Conservation (phyloP, 2,113 vertebrate species). For the Erinaceus europaeus region DNA sequence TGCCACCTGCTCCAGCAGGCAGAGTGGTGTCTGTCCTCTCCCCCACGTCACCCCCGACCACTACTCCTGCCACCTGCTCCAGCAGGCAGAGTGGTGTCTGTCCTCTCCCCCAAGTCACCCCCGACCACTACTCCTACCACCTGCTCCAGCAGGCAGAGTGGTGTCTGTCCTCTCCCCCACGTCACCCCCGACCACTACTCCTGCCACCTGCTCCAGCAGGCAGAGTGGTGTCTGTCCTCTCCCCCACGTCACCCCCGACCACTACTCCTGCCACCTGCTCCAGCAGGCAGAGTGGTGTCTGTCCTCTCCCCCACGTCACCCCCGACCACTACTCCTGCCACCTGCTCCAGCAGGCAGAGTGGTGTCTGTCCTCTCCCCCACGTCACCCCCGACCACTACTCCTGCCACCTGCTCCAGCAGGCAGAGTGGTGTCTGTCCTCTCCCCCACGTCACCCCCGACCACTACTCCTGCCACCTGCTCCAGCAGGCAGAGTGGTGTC, state of each 20-base stretch:
- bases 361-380: too few relatives aligned
- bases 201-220: neutral
- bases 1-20: neutral
- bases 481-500: neutral
- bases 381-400: accelerated
- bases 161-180: too few relatives aligned
- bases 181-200: accelerated
- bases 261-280: accelerated
- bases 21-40: neutral
- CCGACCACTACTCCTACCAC: accelerated
- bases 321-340: accelerated
- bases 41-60: accelerated
- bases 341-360: neutral
- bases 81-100: neutral
- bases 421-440: neutral
- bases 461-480: accelerated
- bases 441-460: accelerated
- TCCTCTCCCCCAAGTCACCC: neutral
- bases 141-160: neutral
- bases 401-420: neutral
- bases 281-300: neutral
- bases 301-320: neutral
- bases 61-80: neutral
- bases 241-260: accelerated
- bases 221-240: neutral